Evolutionary conservation across 2,797 vertebrate species (phyloP), one percentile per base, ranked within the genome.

Genomic region (Epinephelus coioides): DNA sequence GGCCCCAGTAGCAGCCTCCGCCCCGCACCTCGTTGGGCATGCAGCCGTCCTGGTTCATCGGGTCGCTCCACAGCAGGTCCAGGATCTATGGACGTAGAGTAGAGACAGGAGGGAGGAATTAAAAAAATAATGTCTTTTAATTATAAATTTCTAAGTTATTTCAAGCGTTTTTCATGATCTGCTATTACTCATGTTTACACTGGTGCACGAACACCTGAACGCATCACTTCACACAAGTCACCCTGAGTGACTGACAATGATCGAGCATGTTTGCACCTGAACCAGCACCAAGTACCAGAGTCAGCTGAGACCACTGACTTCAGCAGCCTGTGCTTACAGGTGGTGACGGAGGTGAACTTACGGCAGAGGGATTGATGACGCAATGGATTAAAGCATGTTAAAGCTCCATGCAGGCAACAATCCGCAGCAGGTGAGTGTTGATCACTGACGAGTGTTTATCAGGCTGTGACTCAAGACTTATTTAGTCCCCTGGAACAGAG

Each of bases 61-160:
- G 98, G 54, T 99, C 98, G 3, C 97, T 99, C 98, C 98, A 99
- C 69, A 99, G 94, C 71, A 99, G 92, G 86, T 99, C 98, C 69
- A 98, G 91, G 74, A 99, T 94, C 98, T 96, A 82, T 15, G 18
- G n/a, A 11, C 5, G 76, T 4, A 53, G 1, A 11, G 3, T 4
- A 44, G 47, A 12, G 13, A 65, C 18, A 43, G 0, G 2, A 4
- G 12, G 14, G 2, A 54, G 6, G 61, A 25, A 25, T 25, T 11
- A 23, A 23, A 43, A 43, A 34, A 47, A 34, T 17, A 8, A 64
- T 56, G 15, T 65, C 4, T 49, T 46, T 1, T 14, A 13, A 3
- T 38, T 25, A 4, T 7, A 2, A 1, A 8, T 50, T 15, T 21
- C 10, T 43, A 13, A 17, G n/a, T 51, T 34, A 34, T 34, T 34